Base-by-base conservation (phyloP, 1,140 invertebrate species). In the Campodea augens region DNA sequence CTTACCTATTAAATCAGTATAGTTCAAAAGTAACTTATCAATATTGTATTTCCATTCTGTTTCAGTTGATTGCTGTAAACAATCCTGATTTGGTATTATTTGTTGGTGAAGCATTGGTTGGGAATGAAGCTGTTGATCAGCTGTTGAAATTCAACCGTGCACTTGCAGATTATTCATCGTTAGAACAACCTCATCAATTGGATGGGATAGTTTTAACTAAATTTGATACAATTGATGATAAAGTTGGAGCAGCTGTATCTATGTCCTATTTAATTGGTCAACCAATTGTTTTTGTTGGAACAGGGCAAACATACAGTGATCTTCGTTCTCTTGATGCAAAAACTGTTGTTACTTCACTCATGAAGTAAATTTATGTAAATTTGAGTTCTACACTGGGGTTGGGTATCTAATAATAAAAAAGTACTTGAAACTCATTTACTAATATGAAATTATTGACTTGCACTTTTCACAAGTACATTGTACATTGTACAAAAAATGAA, bases 191-290 rank as follows among this genome's bases (percentile, higher is more conserved):
- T 1, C 86, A 91, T 64, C 75, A 87, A 40, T 97, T 98, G 53
- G 93, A 98, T 65, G 93, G 92, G 21, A 98, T 98, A 52, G 89
- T 98, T 3, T 68, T 98, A 2, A 98, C 93, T 10, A 98, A 98
- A 66, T 98, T 98, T 66, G 93, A 98, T 61, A 98, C 93, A 1
- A 97, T 98, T 57, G 95, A 98, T 67, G 93, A 98, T 62, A 98
- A 98, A 71, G 92, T 98, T 40, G 96, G 96, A 20, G 95, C 96
- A 42, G 93, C 96, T 37, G 93, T 99, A 54, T 98, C 95, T 5
- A 99, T 99, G 96, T 98, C 95, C 0, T 99, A 99, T 59, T 97
- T 98, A 45, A 98, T 96, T 25, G 96, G 96, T 5, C 93, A 99
- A 62, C 96, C 96, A 0, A 98, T 99, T 50, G 89, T 99, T 21